Base-by-base conservation (phyloP, 2,113 vertebrate species). In the Bambusicola thoracicus region DNA sequence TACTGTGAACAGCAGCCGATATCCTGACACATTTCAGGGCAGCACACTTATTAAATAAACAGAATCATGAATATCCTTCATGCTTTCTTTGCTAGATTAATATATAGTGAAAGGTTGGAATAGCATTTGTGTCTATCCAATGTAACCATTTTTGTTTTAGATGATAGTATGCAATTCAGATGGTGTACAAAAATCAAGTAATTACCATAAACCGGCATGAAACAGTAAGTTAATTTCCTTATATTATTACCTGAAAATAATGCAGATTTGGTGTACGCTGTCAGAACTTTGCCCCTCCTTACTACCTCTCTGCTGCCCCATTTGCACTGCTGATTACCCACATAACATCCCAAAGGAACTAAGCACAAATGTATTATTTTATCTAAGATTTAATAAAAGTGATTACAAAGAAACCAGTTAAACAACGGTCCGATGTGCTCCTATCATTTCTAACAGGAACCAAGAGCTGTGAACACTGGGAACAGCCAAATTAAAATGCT, bases 1-100 rank as follows among this genome's bases (percentile, higher is more conserved):
- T 58, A 34, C 70, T 76, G 81, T 10, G 77, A 94, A 89, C 43
- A 92, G 70, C 87, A 94, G 49, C 44, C 34, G 55, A 74, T 85
- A 91, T 36, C 79, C 56, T 77, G 49, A 65, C 22, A 51, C 44
- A 40, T 34, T 75, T 73, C 65, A 59, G 72, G 46, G 53, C 58
- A 78, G 38, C 15, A 44, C 20, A 24, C 6, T 70, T 46, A 67
- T 32, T 72, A 74, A 70, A 63, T 10, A 27, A 48, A 91, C 27
- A 75, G 81, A 81, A 56, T 36, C 11, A 67, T 24, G 11, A 11
- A 58, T 80, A 80, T 73, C 58, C 75, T 76, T 56, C 19, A 46
- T 80, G 69, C 8, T 62, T 67, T 32, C 69, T 38, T 16, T 67
- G 55, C 12, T n/a, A 59, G 5, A n/a, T 24, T 24, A 81, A 70